These are phyloP conservation scores for Tachina fera DNA, from an alignment of 2,888 invertebrate species.

Conservation along the genomic window DNA sequence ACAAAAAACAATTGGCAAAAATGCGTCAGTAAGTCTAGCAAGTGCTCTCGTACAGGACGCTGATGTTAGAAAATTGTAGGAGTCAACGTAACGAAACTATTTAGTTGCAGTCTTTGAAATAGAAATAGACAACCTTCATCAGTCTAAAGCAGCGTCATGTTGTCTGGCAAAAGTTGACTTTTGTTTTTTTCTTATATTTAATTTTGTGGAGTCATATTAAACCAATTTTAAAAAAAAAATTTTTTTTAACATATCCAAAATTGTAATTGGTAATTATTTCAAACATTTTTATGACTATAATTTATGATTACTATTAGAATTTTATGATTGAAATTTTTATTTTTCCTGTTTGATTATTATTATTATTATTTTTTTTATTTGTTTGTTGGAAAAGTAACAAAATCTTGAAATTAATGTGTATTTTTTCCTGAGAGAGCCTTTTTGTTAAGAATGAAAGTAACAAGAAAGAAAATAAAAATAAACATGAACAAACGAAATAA, in stretches of 20 bases:
- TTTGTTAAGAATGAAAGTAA: slow-evolving; percentile 14
- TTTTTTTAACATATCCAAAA: neutral
- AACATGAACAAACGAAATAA: slow-evolving; percentile 5
- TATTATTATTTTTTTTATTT: neutral
- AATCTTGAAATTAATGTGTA: slow-evolving; percentile 14
- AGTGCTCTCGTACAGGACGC: neutral
- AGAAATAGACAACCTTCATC: neutral
- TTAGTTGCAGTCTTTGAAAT: slow-evolving; percentile 15
- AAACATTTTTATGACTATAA: slow-evolving; percentile 73
- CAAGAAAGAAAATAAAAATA: slow-evolving; percentile 4
- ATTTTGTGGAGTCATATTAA: slow-evolving; percentile 31
- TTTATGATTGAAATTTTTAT: slow-evolving; percentile 75
- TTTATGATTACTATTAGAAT: slow-evolving; percentile 81
- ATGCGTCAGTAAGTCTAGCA: slow-evolving; percentile 53
- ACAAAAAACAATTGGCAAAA: slow-evolving; percentile 43
- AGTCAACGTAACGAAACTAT: slow-evolving; percentile 51
- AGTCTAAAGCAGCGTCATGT: slow-evolving; percentile 1
- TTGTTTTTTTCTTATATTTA: neutral
- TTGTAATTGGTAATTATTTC: slow-evolving; percentile 36
- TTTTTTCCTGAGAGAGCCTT: neutral
- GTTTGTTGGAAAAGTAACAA: neutral
- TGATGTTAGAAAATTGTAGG: neutral
- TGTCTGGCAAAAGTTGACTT: slow-evolving; percentile 16
- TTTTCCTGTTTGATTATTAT: neutral
- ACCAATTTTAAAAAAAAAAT: neutral